A percentile compares a stretch with the other conserved stretches of the same genome.
These are phyloP conservation scores for Pelobates fuscus DNA, from an alignment of 2,113 vertebrate genomes.

Conservation along the genomic window DNA sequence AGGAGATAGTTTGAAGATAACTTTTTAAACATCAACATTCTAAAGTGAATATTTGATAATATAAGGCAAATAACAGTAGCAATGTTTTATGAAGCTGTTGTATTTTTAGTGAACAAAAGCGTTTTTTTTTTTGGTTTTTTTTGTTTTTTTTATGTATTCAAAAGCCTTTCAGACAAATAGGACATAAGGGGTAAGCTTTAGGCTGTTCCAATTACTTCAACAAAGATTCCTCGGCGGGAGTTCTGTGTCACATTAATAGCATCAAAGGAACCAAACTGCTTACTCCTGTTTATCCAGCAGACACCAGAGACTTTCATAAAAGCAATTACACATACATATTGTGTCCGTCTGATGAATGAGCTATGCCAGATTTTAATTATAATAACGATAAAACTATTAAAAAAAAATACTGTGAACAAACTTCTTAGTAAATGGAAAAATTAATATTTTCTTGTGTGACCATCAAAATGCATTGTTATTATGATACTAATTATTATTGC, in stretches of 20 bases:
- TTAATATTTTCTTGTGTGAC: not conserved
- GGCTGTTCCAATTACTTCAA: conserved; percentile 19
- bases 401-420: conserved; percentile 9
- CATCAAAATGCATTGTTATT: conserved; percentile 17
- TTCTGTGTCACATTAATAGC: conserved; percentile 11
- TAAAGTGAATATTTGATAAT: too few species aligned
- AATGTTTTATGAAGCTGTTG: too few species aligned
- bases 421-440: conserved; percentile 11
- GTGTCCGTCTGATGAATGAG: conserved; percentile 26
- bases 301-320: conserved; percentile 10
- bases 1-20: too few species aligned
- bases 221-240: conserved; percentile 1
- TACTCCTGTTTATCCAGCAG: not conserved
- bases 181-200: not conserved
- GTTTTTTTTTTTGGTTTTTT: too few species aligned
- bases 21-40: too few species aligned
- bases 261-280: conserved; percentile 17
- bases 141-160: not conserved
- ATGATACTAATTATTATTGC: not conserved
- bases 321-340: not conserved
- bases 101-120: not conserved
- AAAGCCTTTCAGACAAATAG: not conserved
- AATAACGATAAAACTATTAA: conserved; percentile 19
- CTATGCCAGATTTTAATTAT: conserved; percentile 27
- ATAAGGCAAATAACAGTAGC: too few species aligned